Base-by-base conservation (phyloP, 1,140 invertebrate species). In the Chironomus striatipennis region DNA sequence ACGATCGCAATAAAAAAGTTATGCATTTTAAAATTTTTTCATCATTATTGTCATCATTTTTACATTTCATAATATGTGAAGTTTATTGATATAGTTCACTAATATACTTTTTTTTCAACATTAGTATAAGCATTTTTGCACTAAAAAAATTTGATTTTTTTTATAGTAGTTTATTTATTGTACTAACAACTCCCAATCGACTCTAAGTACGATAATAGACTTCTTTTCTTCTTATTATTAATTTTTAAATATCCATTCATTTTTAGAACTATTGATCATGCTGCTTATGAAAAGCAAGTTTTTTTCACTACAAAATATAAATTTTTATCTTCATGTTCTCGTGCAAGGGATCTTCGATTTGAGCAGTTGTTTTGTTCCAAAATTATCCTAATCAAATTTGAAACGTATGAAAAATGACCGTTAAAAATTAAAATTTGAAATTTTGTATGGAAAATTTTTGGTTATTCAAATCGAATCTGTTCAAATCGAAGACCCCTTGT, bases 121-220 rank as follows among this genome's bases (percentile, higher is more conserved):
- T 70, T 70, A 17, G 65, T 70, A 70, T 20, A 70, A 70, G 65
- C 65, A 20, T 70, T 21, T 18, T 70, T 21, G 2, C n/a, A 18
- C 65, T 70, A 70, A 21, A 70, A 70, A 57, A 57, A 57, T 34
- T 57, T 57, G 47, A 57, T 57, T 57, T 57, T 4, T 15, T 34
- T 34, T 34, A 34, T 34, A 57, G 47, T 12, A n/a, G 17, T 70
- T 70, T 20, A 70, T 70, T 70, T 70, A 70, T 70, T 70, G 65
- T 70, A 70, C 65, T 70, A 70, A 70, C 65, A 70, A 70, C 20
- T 70, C 65, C 65, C 8, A 70, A 9, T 57, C 12, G 47, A 57
- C 47, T 70, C 65, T 70, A 70, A 70, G 65, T 70, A 70, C 65
- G 17, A 21, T 18, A 57, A 57, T 57, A 57, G 17, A 70, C 65